These are phyloP conservation scores for Drosophila peninsularis DNA, from an alignment of 2,888 invertebrate genomes.

Conservation along the genomic window DNA sequence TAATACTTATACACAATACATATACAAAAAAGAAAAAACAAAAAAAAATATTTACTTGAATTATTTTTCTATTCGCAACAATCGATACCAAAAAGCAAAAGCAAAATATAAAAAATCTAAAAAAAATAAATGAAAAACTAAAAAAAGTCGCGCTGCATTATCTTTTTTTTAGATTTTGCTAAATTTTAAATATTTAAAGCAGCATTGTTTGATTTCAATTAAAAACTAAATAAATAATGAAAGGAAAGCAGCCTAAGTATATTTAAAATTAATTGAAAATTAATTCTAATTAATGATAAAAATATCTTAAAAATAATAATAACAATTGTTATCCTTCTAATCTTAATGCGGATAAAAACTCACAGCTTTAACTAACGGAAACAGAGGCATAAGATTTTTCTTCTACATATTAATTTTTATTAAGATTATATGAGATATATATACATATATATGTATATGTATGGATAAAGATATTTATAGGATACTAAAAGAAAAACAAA, in stretches of 20 bases:
- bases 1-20: constrained; percentile 73
- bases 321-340: constrained; percentile 78
- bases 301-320: constrained; percentile 36
- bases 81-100: constrained; percentile 54
- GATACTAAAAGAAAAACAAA: constrained; percentile 55
- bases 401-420: constrained; percentile 79
- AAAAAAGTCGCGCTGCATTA: constrained; percentile 60
- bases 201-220: constrained; percentile 52
- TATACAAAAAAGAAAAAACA: constrained; percentile 53
- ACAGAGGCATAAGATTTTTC: constrained; percentile 81
- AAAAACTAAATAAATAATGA: constrained; percentile 19
- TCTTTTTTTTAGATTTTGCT: constrained; percentile 69
- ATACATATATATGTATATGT: constrained; percentile 36
- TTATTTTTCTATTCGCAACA: constrained; percentile 79
- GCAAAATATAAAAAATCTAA: constrained; percentile 23
- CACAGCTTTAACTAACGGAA: constrained; percentile 82
- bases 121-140: constrained; percentile 23
- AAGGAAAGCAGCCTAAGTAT: constrained; percentile 56
- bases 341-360: constrained; percentile 81
- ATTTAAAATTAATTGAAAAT: constrained; percentile 42
- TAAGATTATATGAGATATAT: constrained; percentile 63
- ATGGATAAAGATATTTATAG: constrained; percentile 68
- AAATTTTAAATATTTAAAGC: constrained; percentile 40
- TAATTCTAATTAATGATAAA: constrained; percentile 37
- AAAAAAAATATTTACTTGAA: constrained; percentile 66